Evolutionary conservation across 2,113 vertebrate genomes (phyloP), one percentile per base, ranked within the genome.

Genomic region (Tachycineta bicolor): DNA sequence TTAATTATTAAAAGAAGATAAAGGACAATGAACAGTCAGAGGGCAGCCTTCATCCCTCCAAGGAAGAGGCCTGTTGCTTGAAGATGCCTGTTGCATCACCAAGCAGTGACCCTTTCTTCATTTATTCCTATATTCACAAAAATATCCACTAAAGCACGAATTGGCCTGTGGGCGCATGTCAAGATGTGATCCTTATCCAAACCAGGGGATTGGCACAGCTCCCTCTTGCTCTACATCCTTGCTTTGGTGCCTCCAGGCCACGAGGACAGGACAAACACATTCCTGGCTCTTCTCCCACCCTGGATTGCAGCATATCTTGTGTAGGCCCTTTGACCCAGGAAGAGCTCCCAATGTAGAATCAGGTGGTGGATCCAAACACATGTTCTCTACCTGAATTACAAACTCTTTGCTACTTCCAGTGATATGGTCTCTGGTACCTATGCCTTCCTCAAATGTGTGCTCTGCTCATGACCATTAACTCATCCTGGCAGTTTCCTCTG

Each of bases 221-320:
- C n/a, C 29, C 1, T 83, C n/a, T 49, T 76, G 41, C 22, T 78
- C 19, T 53, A 1, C 0, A 1, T 49, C 50, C 41, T 46, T 50
- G 21, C 18, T 50, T 90, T 56, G 16, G 14, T 86, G n/a, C 34
- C 23, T 56, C 16, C 41, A 25, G 49, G 49, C 55, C 31, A 28
- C 4, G 1, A 34, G 33, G 6, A 24, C 9, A 53, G n/a, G 55
- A 44, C 4, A 4, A 89, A 53, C 0, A 0, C 9, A n/a, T 41
- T 41, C 50, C 41, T 29, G 28, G 15, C 28, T 70, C 37, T 79
- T 83, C 37, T 83, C 21, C 14, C 12, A 12, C 21, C 31, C 25
- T 64, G 58, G 37, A 13, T 2, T 64, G 49, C 2, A 1, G 18
- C 26, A 29, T 0, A 0, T 17, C 44, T 69, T 6, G 0, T 60